Percentiles rank a stretch among this genome's conserved stretches.
Conservation (phyloP, 2,113 vertebrate species). For the Hemibagrus wyckioides region DNA sequence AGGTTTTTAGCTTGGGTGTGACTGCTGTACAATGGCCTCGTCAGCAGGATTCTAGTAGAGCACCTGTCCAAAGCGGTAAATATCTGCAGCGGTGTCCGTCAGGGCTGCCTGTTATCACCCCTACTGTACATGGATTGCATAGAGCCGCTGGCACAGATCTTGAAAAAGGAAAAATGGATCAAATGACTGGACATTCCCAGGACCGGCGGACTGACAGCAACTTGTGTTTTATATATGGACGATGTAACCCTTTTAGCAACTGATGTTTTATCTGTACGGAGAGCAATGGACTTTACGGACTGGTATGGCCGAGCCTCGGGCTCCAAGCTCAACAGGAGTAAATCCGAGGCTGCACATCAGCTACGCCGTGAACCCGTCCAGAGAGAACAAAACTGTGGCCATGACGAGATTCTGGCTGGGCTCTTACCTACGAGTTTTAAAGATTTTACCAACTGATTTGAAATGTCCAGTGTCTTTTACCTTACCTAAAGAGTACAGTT, state of each 20-base stretch:
- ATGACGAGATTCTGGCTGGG: no score
- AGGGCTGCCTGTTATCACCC: constrained; percentile 44
- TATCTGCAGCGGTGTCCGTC: constrained; percentile 29
- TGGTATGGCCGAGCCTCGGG: constrained; percentile 15
- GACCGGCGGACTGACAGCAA: not conserved
- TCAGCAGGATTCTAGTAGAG: not conserved
- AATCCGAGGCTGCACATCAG: no score
- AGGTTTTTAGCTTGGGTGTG: constrained; percentile 40
- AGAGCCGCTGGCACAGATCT: constrained; percentile 36
- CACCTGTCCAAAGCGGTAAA: not conserved
- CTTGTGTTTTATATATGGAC: constrained; percentile 34
- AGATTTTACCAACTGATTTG: no score
- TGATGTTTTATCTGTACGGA: not conserved
- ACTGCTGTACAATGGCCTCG: constrained; percentile 39
- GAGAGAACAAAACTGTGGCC: no score
- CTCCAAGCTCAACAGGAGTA: constrained; percentile 18
- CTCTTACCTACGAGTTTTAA: constrained; percentile 47
- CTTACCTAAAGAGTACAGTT: not conserved
- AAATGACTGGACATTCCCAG: constrained; percentile 19
- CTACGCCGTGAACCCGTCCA: constrained; percentile 30
- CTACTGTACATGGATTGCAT: constrained; percentile 29
- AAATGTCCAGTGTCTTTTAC: no score
- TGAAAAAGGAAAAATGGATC: constrained; percentile 48
- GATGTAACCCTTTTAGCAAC: not conserved
- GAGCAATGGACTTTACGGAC: constrained; percentile 27